Conservation (phyloP, 2,888 invertebrate species). For the Eumacrocentrus americanus region DNA sequence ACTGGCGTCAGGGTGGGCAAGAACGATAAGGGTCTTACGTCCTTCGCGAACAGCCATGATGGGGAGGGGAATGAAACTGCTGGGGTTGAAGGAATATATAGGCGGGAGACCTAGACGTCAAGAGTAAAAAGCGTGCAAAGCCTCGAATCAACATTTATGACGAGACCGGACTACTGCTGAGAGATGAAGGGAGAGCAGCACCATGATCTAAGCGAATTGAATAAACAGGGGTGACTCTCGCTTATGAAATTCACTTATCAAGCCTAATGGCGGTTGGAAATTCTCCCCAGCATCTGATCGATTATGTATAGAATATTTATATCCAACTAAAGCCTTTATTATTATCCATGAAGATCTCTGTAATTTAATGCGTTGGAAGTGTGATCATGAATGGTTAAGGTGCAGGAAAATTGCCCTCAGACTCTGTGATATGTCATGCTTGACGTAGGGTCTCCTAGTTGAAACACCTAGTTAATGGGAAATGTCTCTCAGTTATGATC, state of each 20-base stretch:
- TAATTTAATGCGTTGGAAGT: slow-evolving; percentile 22
- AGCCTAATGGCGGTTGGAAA: slow-evolving; percentile 22
- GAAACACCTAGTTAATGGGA: background rate
- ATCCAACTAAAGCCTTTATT: slow-evolving; percentile 16
- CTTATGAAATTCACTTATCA: slow-evolving; percentile 26
- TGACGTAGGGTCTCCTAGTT: background rate
- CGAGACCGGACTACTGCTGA: slow-evolving; percentile 17
- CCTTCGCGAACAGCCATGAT: slow-evolving; percentile 18
- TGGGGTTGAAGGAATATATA: slow-evolving; percentile 21
- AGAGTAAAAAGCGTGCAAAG: slow-evolving; percentile 21
- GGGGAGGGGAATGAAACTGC: slow-evolving; percentile 21
- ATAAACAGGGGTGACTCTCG: slow-evolving; percentile 29
- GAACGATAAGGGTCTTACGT: slow-evolving; percentile 53
- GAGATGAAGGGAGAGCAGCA: slow-evolving; percentile 8
- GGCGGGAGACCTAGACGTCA: background rate
- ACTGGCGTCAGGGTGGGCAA: slow-evolving; percentile 41
- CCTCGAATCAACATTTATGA: slow-evolving; percentile 33
- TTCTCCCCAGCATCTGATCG: background rate
- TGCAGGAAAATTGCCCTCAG: too few species aligned
- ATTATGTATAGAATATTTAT: slow-evolving; percentile 3
- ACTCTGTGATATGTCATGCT: background rate
- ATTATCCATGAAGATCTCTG: slow-evolving; percentile 13
- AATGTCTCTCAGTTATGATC: background rate
- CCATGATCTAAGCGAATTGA: slow-evolving; percentile 24
- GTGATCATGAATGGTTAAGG: too few species aligned